A percentile compares a stretch with the other conserved stretches of the same genome.
Evolutionary conservation across 2,113 vertebrate genomes (phyloP).

Genomic region (Anoplopoma fimbria): DNA sequence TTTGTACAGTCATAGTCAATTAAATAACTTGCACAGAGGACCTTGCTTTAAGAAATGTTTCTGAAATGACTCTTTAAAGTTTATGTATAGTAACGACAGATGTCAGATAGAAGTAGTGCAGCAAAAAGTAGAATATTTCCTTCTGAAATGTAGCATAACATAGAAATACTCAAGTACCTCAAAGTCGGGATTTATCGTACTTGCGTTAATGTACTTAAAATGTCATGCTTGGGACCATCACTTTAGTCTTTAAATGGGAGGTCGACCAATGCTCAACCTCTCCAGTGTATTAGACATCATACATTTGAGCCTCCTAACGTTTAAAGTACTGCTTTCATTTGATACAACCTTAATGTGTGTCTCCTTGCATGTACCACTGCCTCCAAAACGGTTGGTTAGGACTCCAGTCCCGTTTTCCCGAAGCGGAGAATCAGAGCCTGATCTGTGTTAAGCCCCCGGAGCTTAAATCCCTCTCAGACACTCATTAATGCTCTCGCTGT

Average conservation of each 20-base stretch:
- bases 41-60: neutral
- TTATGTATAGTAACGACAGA: no score
- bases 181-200: neutral
- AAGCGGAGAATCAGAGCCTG: slow-evolving; percentile 60
- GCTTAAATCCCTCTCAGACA: slow-evolving; percentile 77
- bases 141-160: neutral
- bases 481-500: slow-evolving; percentile 68
- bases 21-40: neutral
- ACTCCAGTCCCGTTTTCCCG: slow-evolving; percentile 42
- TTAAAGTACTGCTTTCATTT: slow-evolving; percentile 39
- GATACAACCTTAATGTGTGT: slow-evolving; percentile 32
- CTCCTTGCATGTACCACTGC: slow-evolving; percentile 1
- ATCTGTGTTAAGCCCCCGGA: slow-evolving; percentile 74
- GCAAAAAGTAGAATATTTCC: neutral
- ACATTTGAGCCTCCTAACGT: neutral
- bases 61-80: neutral
- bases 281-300: no score
- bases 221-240: neutral
- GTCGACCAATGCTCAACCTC: neutral
- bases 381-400: slow-evolving; percentile 28
- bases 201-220: neutral
- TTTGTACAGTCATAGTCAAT: neutral
- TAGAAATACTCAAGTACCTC: neutral
- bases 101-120: neutral
- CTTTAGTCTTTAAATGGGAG: neutral